Percentiles rank a stretch among this genome's conserved stretches.
Conservation (phyloP, 2,888 invertebrate genomes). For the Hipparchia semele region DNA sequence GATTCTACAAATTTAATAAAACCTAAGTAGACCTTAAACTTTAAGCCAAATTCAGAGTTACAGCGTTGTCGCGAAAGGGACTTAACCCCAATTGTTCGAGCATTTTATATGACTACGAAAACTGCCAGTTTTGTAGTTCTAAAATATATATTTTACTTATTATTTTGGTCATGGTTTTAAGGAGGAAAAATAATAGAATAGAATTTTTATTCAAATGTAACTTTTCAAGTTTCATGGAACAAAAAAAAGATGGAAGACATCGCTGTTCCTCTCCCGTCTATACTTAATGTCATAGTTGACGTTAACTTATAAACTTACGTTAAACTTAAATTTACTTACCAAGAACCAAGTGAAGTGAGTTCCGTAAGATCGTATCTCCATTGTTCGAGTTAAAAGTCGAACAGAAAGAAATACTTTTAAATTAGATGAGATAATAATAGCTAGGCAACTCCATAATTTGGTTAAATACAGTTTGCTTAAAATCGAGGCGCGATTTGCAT, state of each 20-base stretch:
- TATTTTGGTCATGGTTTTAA: neutral
- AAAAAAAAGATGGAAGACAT: too few relatives aligned
- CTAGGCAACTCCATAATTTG: neutral
- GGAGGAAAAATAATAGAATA: too few relatives aligned
- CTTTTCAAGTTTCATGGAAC: too few relatives aligned
- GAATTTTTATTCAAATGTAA: too few relatives aligned
- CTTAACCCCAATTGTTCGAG: conserved; percentile 11
- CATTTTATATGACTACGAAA: neutral
- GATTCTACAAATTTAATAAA: conserved; percentile 12
- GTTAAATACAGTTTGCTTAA: neutral
- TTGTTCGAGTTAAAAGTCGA: too few relatives aligned
- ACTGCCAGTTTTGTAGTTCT: neutral
- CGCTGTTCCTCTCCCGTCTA: too few relatives aligned
- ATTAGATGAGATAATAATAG: neutral
- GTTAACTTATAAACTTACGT: too few relatives aligned
- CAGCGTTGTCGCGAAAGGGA: neutral
- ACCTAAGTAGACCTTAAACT: conserved; percentile 10
- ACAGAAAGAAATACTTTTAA: too few relatives aligned
- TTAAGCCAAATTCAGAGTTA: conserved; percentile 16
- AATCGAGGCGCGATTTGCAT: conserved; percentile 2
- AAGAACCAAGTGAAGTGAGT: neutral
- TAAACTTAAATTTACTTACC: neutral
- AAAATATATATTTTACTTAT: neutral
- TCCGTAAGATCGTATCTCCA: too few relatives aligned
- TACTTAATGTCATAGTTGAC: too few relatives aligned